phyloP scores from a whole-genome alignment of 1,140 invertebrate species.

The Lepidotrigona ventralis region DNA sequence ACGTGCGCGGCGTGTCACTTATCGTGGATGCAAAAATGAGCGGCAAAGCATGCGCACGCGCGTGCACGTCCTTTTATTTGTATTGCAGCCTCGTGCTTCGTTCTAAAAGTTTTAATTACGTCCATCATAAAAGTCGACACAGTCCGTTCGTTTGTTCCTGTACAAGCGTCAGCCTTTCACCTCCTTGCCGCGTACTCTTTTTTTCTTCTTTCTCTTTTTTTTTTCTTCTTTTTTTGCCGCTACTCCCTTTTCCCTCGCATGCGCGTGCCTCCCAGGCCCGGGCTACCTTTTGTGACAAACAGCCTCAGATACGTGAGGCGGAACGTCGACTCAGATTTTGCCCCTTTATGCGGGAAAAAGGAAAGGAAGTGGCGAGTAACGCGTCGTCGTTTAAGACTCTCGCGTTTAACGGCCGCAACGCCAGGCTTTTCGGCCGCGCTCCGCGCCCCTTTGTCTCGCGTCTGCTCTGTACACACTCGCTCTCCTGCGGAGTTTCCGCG shows the following conservation, averaged over 20 bases:
- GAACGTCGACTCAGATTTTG: conserved; percentile 55
- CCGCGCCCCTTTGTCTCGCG: conserved; percentile 6
- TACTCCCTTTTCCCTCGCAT: conserved; percentile 18
- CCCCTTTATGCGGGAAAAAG: conserved; percentile 51
- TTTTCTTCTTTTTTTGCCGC: too few relatives aligned
- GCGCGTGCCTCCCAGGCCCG: conserved; percentile 40
- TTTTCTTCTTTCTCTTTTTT: background rate
- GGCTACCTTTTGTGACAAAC: conserved; percentile 53
- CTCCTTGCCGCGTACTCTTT: conserved; percentile 17
- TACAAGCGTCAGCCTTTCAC: conserved; percentile 47
- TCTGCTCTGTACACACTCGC: background rate
- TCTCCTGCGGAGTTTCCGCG: background rate
- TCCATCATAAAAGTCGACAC: conserved; percentile 66
- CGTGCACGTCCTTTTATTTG: conserved; percentile 60
- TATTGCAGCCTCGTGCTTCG: conserved; percentile 47
- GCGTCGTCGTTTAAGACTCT: conserved; percentile 54
- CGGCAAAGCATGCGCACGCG: background rate
- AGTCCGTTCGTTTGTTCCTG: conserved; percentile 61
- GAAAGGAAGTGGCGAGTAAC: conserved; percentile 35
- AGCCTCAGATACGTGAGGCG: conserved; percentile 56
- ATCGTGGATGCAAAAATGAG: conserved; percentile 51
- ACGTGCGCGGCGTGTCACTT: conserved; percentile 47
- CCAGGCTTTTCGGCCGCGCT: conserved; percentile 41
- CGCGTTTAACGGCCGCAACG: conserved; percentile 45
- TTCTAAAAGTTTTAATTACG: conserved; percentile 70